Evolutionary conservation across 2,888 invertebrate genomes (phyloP).

Genomic region (Cetonia aurata): DNA sequence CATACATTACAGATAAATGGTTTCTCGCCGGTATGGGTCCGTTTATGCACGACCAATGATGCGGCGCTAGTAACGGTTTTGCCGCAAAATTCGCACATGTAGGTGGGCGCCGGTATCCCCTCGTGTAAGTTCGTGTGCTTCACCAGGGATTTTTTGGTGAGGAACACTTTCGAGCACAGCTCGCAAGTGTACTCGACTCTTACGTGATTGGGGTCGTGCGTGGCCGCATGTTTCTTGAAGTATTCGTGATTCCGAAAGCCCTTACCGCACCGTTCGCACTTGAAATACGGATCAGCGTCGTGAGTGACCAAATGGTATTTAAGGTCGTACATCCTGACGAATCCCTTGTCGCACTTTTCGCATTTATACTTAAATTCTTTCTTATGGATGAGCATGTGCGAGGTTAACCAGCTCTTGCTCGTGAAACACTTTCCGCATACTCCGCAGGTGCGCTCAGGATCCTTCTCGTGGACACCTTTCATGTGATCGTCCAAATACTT

Average conservation of each 20-base stretch:
- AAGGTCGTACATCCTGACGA: not conserved
- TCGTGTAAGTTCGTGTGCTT: constrained; percentile 46
- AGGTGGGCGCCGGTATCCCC: constrained; percentile 12
- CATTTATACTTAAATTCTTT: constrained; percentile 50
- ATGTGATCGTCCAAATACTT: not conserved
- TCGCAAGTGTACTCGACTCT: constrained; percentile 48
- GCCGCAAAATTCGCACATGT: constrained; percentile 56
- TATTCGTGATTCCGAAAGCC: constrained; percentile 47
- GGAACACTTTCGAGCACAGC: constrained; percentile 48
- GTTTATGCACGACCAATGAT: constrained; percentile 42
- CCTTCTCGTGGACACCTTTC: no score
- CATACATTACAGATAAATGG: constrained; percentile 43
- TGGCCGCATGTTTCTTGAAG: constrained; percentile 47
- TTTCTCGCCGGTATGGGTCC: constrained; percentile 44
- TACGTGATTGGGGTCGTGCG: constrained; percentile 38
- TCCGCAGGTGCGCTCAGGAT: no score
- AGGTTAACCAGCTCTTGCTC: no score
- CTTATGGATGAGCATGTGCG: constrained; percentile 18
- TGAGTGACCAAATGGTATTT: not conserved
- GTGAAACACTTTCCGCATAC: no score
- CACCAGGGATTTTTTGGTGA: constrained; percentile 41
- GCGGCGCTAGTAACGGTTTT: constrained; percentile 40
- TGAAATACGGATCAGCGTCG: no score
- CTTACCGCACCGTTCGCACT: constrained; percentile 44
- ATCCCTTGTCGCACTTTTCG: constrained; percentile 52